Evolutionary conservation across 2,797 vertebrate species (phyloP), one percentile per base, ranked within the genome.

Genomic region (Coranthus polyacanthus): DNA sequence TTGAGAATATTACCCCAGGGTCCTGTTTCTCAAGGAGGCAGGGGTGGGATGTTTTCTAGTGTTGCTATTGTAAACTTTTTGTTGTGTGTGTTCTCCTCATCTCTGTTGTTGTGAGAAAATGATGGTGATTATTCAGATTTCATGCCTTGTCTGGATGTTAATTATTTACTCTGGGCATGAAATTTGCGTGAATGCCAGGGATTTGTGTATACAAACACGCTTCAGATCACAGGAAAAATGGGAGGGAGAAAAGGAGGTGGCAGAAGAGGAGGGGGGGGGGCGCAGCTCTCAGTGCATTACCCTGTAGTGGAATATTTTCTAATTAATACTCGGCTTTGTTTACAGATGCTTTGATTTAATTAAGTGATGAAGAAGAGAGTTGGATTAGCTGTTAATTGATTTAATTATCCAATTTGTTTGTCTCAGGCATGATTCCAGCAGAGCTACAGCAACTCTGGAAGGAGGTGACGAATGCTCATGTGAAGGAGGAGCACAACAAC

Each of bases 381-480:
- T 87, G 94, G 96, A 97, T 98, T 98, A 98, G 94, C 95, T 89
- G 92, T 95, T 98, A 98, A 98, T 98, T 97, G 96, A 98, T 96
- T 97, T 97, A 96, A 97, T 97, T 96, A 97, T 96, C 95, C 95
- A 96, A 95, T 98, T 96, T 97, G 96, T 98, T 96, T 97, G 95
- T 98, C 94, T 94, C 95, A 99, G 98, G 98, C 97, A 96, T 99
- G 96, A 98, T 98, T 98, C 97, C 98, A 95, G 92, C 95, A 60
- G 98, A 99, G 92, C 95, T 99, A 85, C 98, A 99, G 94, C 97
- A 99, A 93, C 96, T 99, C 92, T 99, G 98, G 98, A 99, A 99
- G 92, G 98, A 99, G 94, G 97, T 98, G 91, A 96, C 98, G 68
- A 92, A 93, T 60, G 92, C 95, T 70, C 92, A 96, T 51, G 94